phyloP scores from a whole-genome alignment of 2,113 vertebrate genomes.

The Henicopernis longicauda region DNA sequence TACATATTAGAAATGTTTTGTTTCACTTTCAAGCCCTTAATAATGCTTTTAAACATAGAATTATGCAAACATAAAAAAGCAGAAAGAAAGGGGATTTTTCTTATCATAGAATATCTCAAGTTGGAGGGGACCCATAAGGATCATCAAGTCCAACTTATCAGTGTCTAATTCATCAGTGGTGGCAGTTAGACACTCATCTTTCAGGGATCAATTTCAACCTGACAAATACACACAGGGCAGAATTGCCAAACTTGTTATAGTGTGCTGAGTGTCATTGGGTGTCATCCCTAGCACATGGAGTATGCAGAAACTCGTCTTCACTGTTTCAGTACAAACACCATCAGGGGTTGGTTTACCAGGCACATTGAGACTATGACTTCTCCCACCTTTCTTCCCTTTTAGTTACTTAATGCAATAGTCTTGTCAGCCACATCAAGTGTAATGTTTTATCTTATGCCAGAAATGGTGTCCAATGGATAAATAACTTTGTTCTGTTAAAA shows the following conservation, averaged over 20 bases:
- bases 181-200: neutral
- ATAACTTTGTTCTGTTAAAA: neutral
- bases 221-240: neutral
- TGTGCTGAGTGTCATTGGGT: neutral
- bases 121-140: neutral
- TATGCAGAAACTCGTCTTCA: neutral
- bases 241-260: neutral
- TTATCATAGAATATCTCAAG: neutral
- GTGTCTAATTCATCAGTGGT: neutral
- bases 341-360: neutral
- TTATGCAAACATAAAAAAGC: neutral
- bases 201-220: neutral
- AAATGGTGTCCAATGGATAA: neutral
- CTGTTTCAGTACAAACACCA: neutral
- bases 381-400: neutral
- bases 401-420: neutral
- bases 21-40: neutral
- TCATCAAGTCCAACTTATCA: neutral
- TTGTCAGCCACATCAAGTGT: neutral
- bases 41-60: neutral
- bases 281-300: neutral
- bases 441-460: neutral
- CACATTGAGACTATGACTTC: neutral
- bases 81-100: neutral
- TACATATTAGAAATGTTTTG: neutral